phyloP scores from a whole-genome alignment of 2,113 vertebrate species.

The chimpanzee (Pan troglodytes) region DNA sequence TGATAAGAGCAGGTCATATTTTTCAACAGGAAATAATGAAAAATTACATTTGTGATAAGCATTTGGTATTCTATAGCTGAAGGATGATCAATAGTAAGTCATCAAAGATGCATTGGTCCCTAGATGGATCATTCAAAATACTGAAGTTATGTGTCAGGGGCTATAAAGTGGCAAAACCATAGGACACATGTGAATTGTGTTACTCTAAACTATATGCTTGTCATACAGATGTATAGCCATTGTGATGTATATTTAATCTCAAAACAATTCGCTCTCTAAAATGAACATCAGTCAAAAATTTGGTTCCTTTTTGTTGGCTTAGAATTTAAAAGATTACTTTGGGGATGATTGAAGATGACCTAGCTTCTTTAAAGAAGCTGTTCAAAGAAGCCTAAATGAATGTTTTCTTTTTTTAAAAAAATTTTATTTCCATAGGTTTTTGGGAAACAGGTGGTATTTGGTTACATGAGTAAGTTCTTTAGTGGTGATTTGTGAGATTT shows the following conservation, averaged over 20 bases:
- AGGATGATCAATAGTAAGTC: neutral
- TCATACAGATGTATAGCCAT: neutral
- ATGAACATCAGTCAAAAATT: neutral
- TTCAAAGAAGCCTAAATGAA: neutral
- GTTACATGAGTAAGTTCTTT: no score
- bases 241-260: neutral
- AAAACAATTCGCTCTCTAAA: neutral
- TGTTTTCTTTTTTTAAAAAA: neutral
- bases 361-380: neutral
- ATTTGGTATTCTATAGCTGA: conserved; percentile 19
- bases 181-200: neutral
- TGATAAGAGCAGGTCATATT: conserved; percentile 27
- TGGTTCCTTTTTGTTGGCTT: neutral
- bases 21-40: conserved; percentile 29
- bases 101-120: neutral
- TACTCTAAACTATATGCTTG: neutral
- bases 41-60: conserved; percentile 33
- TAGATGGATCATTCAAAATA: conserved; percentile 37
- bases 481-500: no score
- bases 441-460: no score
- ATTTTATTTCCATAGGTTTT: no score
- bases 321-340: conserved; percentile 16
- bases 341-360: neutral
- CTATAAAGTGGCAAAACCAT: conserved; percentile 16
- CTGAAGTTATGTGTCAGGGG: neutral